A percentile compares a stretch with the other conserved stretches of the same genome.
These are phyloP conservation scores for Metallyticus violacea DNA, from an alignment of 2,888 invertebrate genomes.

Conservation along the genomic window DNA sequence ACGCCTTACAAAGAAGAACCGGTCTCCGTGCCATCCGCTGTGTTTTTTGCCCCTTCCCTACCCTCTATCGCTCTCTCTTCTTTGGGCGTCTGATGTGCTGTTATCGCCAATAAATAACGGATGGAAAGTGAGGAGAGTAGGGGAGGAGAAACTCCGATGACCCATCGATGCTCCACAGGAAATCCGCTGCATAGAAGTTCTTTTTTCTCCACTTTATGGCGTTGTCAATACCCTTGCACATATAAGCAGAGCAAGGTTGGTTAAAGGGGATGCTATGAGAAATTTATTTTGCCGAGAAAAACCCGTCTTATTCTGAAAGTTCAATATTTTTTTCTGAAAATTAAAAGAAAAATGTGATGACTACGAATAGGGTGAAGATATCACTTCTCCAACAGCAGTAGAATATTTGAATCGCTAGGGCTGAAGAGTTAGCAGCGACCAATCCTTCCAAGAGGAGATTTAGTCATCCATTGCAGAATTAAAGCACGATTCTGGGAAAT, in stretches of 20 bases:
- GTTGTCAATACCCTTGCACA: constrained; percentile 22
- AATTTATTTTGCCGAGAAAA: constrained; percentile 18
- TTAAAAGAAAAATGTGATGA: not conserved
- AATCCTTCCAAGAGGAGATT: not conserved
- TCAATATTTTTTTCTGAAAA: not conserved
- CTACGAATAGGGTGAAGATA: not conserved
- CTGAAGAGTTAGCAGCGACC: not conserved
- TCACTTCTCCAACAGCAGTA: not conserved
- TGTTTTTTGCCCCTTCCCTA: constrained; percentile 1
- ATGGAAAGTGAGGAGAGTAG: constrained; percentile 21
- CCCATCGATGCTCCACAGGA: constrained; percentile 23
- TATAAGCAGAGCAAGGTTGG: constrained; percentile 20
- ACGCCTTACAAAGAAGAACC: constrained; percentile 17
- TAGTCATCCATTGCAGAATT: not conserved
- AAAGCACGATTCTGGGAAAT: too few species aligned
- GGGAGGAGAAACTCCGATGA: constrained; percentile 19
- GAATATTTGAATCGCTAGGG: not conserved
- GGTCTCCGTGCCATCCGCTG: not conserved
- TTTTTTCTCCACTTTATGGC: constrained; percentile 22
- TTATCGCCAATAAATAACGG: constrained; percentile 35
- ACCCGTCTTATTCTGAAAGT: not conserved
- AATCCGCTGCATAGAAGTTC: constrained; percentile 21
- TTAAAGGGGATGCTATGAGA: constrained; percentile 22
- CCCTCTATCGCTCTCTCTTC: not conserved
- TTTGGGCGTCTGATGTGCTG: constrained; percentile 30